A percentile compares a stretch with the other conserved stretches of the same genome.
Conservation (phyloP, 1,140 invertebrate species). For the Phortica variegata region DNA sequence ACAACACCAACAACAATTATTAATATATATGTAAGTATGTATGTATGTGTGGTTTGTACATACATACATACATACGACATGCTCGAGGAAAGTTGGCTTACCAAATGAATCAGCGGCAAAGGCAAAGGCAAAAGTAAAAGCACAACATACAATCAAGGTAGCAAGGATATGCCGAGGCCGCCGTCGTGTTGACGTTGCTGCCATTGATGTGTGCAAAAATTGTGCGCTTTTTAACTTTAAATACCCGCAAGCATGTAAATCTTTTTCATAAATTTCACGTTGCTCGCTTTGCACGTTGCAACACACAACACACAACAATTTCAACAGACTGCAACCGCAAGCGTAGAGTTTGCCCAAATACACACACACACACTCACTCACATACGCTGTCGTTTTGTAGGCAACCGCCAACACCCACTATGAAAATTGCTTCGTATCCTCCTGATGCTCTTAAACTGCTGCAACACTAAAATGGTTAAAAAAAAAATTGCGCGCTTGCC, state of each 20-base stretch:
- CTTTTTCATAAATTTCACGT: conserved; percentile 51
- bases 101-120: conserved; percentile 1
- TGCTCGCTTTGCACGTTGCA: neutral
- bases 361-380: neutral
- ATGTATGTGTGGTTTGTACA: too few relatives aligned
- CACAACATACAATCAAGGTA: neutral
- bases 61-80: too few relatives aligned
- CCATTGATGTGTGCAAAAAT: conserved; percentile 32
- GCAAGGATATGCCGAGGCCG: neutral
- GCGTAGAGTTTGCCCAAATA: too few relatives aligned
- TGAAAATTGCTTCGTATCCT: too few relatives aligned
- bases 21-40: conserved; percentile 13
- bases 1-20: neutral
- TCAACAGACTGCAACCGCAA: conserved; percentile 5
- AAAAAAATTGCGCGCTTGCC: too few relatives aligned
- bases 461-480: conserved; percentile 3
- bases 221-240: conserved; percentile 49
- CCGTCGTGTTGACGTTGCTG: neutral
- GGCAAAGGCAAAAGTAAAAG: neutral
- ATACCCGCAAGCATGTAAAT: conserved; percentile 47
- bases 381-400: too few relatives aligned
- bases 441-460: too few relatives aligned
- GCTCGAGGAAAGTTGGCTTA: too few relatives aligned
- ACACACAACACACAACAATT: neutral
- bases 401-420: too few relatives aligned